These are phyloP conservation scores for Metallyticus violacea DNA, from an alignment of 2,888 invertebrate species.

Conservation along the genomic window DNA sequence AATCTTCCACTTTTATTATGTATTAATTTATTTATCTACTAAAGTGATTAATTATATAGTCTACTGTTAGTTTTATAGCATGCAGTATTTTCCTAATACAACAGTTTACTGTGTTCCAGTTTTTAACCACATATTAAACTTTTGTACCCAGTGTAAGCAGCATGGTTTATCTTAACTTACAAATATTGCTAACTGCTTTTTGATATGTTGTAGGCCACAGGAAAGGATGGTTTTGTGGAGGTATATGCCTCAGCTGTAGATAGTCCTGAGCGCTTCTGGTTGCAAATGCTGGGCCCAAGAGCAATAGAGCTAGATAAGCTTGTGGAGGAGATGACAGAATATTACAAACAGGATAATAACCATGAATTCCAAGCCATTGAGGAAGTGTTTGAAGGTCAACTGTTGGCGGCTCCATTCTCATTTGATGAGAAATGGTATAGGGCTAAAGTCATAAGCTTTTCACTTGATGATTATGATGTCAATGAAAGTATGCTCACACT, in stretches of 20 bases:
- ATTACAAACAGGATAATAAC: constrained; percentile 66
- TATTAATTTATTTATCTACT: too few species aligned
- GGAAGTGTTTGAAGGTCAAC: constrained; percentile 59
- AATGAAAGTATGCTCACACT: constrained; percentile 64
- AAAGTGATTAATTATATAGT: too few species aligned
- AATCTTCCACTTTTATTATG: too few species aligned
- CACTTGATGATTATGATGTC: constrained; percentile 60
- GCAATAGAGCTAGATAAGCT: constrained; percentile 75
- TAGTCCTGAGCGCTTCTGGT: constrained; percentile 78
- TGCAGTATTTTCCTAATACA: too few species aligned
- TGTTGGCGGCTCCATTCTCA: constrained; percentile 81
- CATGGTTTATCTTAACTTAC: too few species aligned
- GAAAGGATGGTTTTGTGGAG: constrained; percentile 63
- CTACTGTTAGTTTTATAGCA: too few species aligned
- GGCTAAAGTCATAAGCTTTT: constrained; percentile 64
- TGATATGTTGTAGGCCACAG: constrained; percentile 34
- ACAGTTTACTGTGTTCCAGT: too few species aligned
- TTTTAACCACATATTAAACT: too few species aligned
- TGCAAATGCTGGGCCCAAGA: constrained; percentile 60
- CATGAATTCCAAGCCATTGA: constrained; percentile 54
- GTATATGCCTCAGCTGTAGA: constrained; percentile 85
- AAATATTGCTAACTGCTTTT: too few species aligned
- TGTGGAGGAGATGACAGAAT: constrained; percentile 78
- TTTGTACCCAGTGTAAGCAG: too few species aligned
- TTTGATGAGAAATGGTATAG: constrained; percentile 82